These are phyloP conservation scores for Ruditapes philippinarum DNA, from an alignment of 1,140 invertebrate genomes.

Conservation along the genomic window DNA sequence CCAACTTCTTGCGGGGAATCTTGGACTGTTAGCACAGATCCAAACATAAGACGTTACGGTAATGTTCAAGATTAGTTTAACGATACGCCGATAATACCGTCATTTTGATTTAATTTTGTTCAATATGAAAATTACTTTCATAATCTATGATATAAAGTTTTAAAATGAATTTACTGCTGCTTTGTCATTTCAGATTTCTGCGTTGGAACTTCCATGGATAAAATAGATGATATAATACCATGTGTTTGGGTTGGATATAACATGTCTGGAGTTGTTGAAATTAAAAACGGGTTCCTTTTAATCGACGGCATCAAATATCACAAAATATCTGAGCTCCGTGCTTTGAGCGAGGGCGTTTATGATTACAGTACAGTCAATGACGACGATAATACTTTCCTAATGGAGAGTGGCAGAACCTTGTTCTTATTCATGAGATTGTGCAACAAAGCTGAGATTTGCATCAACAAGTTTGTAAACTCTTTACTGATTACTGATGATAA, in stretches of 20 bases:
- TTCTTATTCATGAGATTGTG: constrained; percentile 54
- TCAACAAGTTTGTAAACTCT: constrained; percentile 36
- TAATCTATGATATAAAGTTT: too few species aligned
- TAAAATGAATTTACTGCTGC: too few species aligned
- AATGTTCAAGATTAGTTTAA: too few species aligned
- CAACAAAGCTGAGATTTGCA: constrained; percentile 51
- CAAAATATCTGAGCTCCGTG: constrained; percentile 31
- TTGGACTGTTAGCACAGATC: constrained; percentile 51
- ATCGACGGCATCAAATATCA: background rate
- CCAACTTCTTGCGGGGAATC: constrained; percentile 41
- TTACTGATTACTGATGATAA: background rate
- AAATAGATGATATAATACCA: constrained; percentile 45
- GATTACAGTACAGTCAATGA: background rate
- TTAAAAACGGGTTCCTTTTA: constrained; percentile 41
- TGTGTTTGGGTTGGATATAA: constrained; percentile 57
- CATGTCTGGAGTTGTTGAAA: constrained; percentile 49
- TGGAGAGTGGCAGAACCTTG: constrained; percentile 53
- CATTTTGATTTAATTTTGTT: too few species aligned
- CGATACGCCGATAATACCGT: too few species aligned
- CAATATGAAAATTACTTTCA: too few species aligned
- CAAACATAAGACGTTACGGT: constrained; percentile 43
- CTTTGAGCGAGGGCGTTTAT: background rate
- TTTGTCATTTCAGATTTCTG: constrained; percentile 51
- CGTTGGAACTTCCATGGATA: constrained; percentile 48
- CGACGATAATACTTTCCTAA: constrained; percentile 35